Base-by-base conservation (phyloP, 2,797 vertebrate genomes). In the Mastacembelus armatus region DNA sequence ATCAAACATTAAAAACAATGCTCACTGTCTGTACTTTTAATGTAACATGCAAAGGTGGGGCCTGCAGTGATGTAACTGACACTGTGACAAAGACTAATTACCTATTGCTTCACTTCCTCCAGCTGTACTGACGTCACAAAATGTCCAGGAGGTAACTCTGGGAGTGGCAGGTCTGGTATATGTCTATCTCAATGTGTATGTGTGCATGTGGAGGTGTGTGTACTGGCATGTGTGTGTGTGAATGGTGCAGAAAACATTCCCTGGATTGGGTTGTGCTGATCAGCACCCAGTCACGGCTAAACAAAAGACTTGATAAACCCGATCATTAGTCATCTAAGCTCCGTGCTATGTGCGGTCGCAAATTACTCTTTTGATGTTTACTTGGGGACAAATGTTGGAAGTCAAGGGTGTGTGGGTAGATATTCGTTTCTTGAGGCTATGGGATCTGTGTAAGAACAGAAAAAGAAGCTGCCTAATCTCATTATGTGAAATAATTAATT, bases 321-420 rank as follows among this genome's bases (percentile, higher is more conserved):
- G 39, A 77, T 73, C 71, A 75, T 91, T 85, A 90, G 80, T 92
- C 91, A 93, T 72, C 56, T 78, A 80, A 81, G 77, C 75, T 77
- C 21, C 74, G 42, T 76, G 73, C 79, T 74, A 66, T 67, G 67
- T 79, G 79, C 22, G 47, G 77, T 82, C 22, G 24, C 71, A 77
- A 74, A 78, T 76, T 50, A 4, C 27, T 76, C 63, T 61, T 74
- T 60, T 57, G 30, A 62, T 88, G 89, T 90, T 90, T 89, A 85
- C 80, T 78, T 55, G 77, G 45, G 74, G 84, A 88, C 70, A 82
- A 81, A 69, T n/a, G 54, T 44, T 85, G 78, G 69, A 84, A 81
- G 74, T 80, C 68, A 47, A 74, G 68, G 80, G 84, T 74, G 86
- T 88, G 86, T 66, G 73, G 68, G 73, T 32, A 69, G 67, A 77